Conservation (phyloP, 2,888 invertebrate species). For the Amiota minor region DNA sequence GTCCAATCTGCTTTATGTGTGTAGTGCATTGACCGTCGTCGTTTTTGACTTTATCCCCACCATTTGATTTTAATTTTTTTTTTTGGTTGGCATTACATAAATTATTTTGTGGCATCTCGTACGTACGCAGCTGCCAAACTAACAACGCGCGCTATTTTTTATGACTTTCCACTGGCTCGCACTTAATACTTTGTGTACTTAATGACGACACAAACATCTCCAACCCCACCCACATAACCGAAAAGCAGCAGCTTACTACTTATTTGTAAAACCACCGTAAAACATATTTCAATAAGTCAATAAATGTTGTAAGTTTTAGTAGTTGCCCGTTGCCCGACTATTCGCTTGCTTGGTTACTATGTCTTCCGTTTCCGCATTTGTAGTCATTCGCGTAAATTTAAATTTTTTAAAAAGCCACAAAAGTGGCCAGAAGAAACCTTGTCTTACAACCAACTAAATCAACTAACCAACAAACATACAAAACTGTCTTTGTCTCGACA, state of each 20-base stretch:
- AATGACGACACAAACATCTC: not conserved
- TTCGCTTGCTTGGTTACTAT: not conserved
- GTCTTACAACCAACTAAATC: not conserved
- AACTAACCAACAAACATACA: not conserved
- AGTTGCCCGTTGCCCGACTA: not conserved
- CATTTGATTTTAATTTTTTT: too few relatives aligned
- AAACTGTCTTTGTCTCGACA: not conserved
- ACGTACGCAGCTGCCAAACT: too few relatives aligned
- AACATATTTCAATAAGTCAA: slow-evolving; percentile 19
- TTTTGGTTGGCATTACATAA: too few relatives aligned
- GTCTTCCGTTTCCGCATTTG: not conserved
- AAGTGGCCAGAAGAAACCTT: not conserved
- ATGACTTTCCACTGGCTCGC: too few relatives aligned
- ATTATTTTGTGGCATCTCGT: too few relatives aligned
- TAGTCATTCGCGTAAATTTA: slow-evolving; percentile 1
- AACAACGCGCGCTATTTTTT: too few relatives aligned
- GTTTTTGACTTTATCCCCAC: too few relatives aligned
- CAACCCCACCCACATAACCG: too few relatives aligned
- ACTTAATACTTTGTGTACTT: slow-evolving; percentile 3
- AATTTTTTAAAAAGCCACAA: slow-evolving; percentile 7
- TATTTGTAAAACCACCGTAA: not conserved
- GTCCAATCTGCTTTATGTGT: not conserved
- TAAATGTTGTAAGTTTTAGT: slow-evolving; percentile 9
- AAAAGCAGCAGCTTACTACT: not conserved
- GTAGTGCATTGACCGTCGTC: too few relatives aligned